Percentiles rank a stretch among this genome's conserved stretches.
Conservation (phyloP, 2,888 invertebrate species). For the Cheilosia soror region DNA sequence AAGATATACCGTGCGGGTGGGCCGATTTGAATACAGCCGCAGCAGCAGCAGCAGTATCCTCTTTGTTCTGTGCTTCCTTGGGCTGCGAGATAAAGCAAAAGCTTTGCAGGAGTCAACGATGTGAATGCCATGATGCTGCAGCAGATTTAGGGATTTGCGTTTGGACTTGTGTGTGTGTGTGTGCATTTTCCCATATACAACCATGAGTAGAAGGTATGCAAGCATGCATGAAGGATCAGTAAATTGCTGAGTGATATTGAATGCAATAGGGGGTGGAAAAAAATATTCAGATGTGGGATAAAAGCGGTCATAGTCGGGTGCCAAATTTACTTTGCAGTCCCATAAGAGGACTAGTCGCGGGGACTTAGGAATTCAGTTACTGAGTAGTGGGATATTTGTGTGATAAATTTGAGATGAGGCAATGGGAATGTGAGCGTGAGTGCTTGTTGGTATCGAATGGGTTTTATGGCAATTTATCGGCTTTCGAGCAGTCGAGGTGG, state of each 20-base stretch:
- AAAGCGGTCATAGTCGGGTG: slow-evolving; percentile 20
- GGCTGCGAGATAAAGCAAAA: slow-evolving; percentile 60
- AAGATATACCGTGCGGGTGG: slow-evolving; percentile 21
- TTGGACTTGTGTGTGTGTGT: slow-evolving; percentile 25
- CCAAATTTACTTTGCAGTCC: slow-evolving; percentile 41
- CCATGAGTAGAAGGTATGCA: slow-evolving; percentile 43
- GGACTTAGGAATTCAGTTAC: slow-evolving; percentile 40
- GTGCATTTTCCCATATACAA: slow-evolving; percentile 9
- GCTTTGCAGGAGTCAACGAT: slow-evolving; percentile 63
- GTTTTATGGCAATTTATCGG: neutral
- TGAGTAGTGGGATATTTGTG: slow-evolving; percentile 21
- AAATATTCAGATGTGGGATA: slow-evolving; percentile 3
- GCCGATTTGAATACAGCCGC: slow-evolving; percentile 61
- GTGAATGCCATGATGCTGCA: slow-evolving; percentile 68
- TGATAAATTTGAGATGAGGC: slow-evolving; percentile 21
- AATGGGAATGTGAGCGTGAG: neutral
- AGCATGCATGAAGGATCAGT: slow-evolving; percentile 72
- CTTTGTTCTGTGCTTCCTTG: slow-evolving; percentile 55
- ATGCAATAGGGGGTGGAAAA: slow-evolving; percentile 34
- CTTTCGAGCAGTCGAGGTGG: neutral
- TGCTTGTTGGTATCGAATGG: neutral
- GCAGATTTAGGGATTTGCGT: slow-evolving; percentile 69
- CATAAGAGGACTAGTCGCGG: slow-evolving; percentile 3
- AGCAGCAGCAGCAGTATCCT: slow-evolving; percentile 31
- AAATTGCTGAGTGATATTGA: slow-evolving; percentile 71